Evolutionary conservation across 1,140 invertebrate species (phyloP).

Genomic region (Drosophila triauraria): DNA sequence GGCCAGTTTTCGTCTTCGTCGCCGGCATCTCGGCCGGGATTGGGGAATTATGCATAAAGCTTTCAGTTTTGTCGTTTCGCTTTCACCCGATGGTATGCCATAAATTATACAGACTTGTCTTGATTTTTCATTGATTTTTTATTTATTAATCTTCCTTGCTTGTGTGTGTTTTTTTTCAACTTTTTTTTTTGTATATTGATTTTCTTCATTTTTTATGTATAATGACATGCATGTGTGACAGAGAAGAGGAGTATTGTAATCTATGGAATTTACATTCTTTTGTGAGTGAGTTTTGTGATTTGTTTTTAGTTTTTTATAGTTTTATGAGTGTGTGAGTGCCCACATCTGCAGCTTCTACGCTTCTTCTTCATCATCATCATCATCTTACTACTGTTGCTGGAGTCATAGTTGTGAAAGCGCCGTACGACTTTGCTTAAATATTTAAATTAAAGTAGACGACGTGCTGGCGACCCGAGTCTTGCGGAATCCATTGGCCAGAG

Average conservation of each 20-base stretch:
- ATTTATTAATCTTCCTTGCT: conserved; percentile 80
- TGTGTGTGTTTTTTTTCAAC: conserved; percentile 52
- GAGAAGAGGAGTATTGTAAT: conserved; percentile 61
- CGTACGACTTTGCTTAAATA: conserved; percentile 76
- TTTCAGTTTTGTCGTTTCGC: conserved; percentile 58
- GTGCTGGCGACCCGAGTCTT: conserved; percentile 66
- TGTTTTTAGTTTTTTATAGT: conserved; percentile 36
- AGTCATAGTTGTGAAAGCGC: conserved; percentile 70
- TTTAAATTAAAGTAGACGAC: conserved; percentile 75
- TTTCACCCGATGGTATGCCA: conserved; percentile 65
- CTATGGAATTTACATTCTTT: conserved; percentile 79
- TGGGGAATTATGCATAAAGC: conserved; percentile 66
- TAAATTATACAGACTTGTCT: conserved; percentile 60
- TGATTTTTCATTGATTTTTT: conserved; percentile 82
- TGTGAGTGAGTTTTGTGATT: conserved; percentile 62
- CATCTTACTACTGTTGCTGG: conserved; percentile 32
- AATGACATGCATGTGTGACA: conserved; percentile 85
- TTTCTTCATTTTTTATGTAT: conserved; percentile 76
- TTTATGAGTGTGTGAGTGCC: conserved; percentile 55
- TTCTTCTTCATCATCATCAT: conserved; percentile 50
- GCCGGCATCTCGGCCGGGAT: background rate
- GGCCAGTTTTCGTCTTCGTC: conserved; percentile 42
- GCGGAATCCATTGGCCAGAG: conserved; percentile 32
- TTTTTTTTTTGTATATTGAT: conserved; percentile 68
- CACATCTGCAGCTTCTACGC: conserved; percentile 77